phyloP scores from a whole-genome alignment of 2,888 invertebrate species.

The Cylloceria caligata region DNA sequence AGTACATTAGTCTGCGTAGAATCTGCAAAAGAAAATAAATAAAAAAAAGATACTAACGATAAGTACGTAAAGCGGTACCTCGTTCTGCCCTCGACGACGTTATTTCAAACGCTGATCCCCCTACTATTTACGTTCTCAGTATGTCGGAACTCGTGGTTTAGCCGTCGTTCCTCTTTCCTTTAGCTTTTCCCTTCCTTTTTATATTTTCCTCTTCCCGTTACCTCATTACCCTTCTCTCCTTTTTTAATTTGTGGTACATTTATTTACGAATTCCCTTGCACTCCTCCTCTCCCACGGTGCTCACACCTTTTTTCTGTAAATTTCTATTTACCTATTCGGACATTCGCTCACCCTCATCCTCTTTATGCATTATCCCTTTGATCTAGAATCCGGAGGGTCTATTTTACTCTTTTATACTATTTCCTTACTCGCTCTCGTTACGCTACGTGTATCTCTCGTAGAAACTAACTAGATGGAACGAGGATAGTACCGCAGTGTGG shows the following conservation, averaged over 20 bases:
- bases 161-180: background rate
- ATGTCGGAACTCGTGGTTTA: background rate
- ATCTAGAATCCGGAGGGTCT: slow-evolving; percentile 36
- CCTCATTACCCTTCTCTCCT: slow-evolving; percentile 10
- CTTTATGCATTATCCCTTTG: slow-evolving; percentile 44
- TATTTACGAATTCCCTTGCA: slow-evolving; percentile 43
- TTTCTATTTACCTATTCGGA: slow-evolving; percentile 50
- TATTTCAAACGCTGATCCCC: slow-evolving; percentile 15
- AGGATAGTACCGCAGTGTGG: slow-evolving; percentile 5
- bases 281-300: background rate
- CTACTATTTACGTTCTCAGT: background rate
- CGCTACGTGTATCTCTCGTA: slow-evolving; percentile 4
- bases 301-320: slow-evolving; percentile 16
- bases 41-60: background rate
- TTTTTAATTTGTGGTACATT: slow-evolving; percentile 17
- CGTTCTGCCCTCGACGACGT: background rate
- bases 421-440: slow-evolving; percentile 43
- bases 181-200: background rate
- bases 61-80: slow-evolving; percentile 17
- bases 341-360: background rate
- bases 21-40: background rate
- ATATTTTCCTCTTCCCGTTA: slow-evolving; percentile 7
- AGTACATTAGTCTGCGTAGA: slow-evolving; percentile 3
- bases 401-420: slow-evolving; percentile 22
- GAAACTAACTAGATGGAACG: slow-evolving; percentile 14